phyloP scores from a whole-genome alignment of 53 echinoderm and acorn worm species.

The Actinopyga echinites region DNA sequence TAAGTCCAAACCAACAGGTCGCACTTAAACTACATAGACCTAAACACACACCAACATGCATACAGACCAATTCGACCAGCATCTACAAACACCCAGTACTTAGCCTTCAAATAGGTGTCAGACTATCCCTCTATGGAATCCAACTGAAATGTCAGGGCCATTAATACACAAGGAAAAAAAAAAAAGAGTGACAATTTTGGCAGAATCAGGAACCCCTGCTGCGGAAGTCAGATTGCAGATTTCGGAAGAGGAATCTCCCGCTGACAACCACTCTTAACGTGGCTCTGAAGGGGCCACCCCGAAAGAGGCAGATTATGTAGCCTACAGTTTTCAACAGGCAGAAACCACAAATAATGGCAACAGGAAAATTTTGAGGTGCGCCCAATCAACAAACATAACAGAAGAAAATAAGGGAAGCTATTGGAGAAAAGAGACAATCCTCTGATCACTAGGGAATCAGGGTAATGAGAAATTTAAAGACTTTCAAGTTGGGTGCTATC shows the following conservation, averaged over 20 bases:
- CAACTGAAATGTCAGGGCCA: neutral
- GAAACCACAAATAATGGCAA: neutral
- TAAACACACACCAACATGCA: too few relatives aligned
- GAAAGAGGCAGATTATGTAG: neutral
- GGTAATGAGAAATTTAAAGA: too few relatives aligned
- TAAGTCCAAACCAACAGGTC: too few relatives aligned
- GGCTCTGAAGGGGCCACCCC: slow-evolving; percentile 16
- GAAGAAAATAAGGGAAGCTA: too few relatives aligned
- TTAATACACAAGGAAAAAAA: neutral
- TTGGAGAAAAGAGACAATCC: too few relatives aligned
- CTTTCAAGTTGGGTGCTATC: too few relatives aligned
- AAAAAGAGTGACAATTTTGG: slow-evolving; percentile 10
- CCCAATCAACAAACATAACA: neutral
- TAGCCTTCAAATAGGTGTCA: too few relatives aligned
- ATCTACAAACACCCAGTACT: too few relatives aligned
- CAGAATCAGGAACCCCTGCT: neutral
- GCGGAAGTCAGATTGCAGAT: slow-evolving; percentile 5
- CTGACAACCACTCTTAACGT: slow-evolving; percentile 6
- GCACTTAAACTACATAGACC: too few relatives aligned
- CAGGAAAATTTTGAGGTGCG: neutral
- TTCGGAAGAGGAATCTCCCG: neutral
- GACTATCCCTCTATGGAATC: neutral
- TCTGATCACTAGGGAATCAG: too few relatives aligned
- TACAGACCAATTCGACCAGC: too few relatives aligned
- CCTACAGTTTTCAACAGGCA: neutral